A percentile compares a stretch with the other conserved stretches of the same genome.
phyloP scores from a whole-genome alignment of 2,888 invertebrate species.

The Dicycla oo region DNA sequence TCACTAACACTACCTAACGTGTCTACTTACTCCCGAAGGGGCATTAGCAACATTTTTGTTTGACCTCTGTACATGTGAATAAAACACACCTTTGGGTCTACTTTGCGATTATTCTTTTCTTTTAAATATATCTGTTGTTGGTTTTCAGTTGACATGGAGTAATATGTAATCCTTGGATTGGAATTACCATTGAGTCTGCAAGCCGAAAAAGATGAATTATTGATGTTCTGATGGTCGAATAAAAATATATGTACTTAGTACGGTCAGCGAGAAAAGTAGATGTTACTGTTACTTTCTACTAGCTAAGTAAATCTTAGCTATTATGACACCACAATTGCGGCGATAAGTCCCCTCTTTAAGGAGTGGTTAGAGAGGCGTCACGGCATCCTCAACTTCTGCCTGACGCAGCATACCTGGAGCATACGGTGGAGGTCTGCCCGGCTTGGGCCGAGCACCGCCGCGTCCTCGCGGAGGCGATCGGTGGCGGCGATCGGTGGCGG shows the following conservation, averaged over 20 bases:
- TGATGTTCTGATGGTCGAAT: background rate
- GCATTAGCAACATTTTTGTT: background rate
- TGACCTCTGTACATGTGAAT: constrained; percentile 17
- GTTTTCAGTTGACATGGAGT: constrained; percentile 10
- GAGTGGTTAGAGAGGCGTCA: no score
- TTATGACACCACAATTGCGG: no score
- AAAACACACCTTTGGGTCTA: constrained; percentile 11
- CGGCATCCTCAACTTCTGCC: no score
- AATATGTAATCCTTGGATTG: constrained; percentile 3
- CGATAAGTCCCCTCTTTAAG: no score
- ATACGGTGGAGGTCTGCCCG: no score
- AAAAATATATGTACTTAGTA: background rate
- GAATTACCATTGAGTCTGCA: constrained; percentile 1
- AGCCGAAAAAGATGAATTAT: constrained; percentile 2
- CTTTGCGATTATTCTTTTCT: constrained; percentile 2
- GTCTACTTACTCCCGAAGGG: constrained; percentile 4
- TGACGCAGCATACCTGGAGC: no score
- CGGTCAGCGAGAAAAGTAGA: background rate
- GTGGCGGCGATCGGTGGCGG: no score
- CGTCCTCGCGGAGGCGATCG: no score
- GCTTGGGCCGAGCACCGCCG: no score
- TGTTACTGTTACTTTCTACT: background rate
- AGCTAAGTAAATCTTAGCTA: no score
- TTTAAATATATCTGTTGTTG: constrained; percentile 15
- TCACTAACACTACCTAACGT: constrained; percentile 8